These are phyloP conservation scores for Austrolebias charrua DNA, from an alignment of 2,797 vertebrate genomes.

Conservation along the genomic window DNA sequence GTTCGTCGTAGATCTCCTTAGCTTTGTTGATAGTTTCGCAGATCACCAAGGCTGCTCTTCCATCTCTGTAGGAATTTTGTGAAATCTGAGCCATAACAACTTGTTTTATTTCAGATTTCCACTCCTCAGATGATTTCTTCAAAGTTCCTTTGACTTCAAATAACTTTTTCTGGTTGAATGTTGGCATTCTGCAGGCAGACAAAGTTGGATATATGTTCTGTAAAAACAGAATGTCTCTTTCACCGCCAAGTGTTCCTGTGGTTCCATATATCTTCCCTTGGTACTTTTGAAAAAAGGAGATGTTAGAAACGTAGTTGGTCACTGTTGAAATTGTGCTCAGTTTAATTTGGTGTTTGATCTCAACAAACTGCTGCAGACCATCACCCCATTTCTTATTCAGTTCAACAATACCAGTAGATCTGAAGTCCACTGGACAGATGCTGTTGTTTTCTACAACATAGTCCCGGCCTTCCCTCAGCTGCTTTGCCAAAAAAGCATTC, in stretches of 20 bases:
- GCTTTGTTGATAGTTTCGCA: constrained; percentile 46
- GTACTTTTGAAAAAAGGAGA: constrained; percentile 59
- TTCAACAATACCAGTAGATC: constrained; percentile 55
- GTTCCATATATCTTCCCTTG: constrained; percentile 57
- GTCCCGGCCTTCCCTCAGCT: constrained; percentile 33
- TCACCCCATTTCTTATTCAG: constrained; percentile 60
- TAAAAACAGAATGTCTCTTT: constrained; percentile 29
- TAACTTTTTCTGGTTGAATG: constrained; percentile 55
- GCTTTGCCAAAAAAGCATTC: constrained; percentile 42
- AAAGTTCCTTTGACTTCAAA: constrained; percentile 36
- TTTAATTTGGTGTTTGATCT: constrained; percentile 61
- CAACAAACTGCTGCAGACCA: constrained; percentile 71
- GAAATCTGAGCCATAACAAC: constrained; percentile 24
- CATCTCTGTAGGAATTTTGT: constrained; percentile 17
- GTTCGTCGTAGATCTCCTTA: constrained; percentile 24
- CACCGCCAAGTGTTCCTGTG: constrained; percentile 35
- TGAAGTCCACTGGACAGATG: constrained; percentile 59
- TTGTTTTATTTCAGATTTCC: constrained; percentile 42
- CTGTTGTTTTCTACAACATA: constrained; percentile 46
- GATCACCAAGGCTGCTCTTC: constrained; percentile 35
- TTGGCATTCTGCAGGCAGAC: constrained; percentile 47
- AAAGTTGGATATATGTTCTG: constrained; percentile 26
- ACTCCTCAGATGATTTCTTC: constrained; percentile 22
- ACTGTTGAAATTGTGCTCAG: constrained; percentile 53
- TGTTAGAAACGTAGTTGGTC: constrained; percentile 66